Evolutionary conservation across 2,797 vertebrate genomes (phyloP).

Genomic region (Strix occidentalis): DNA sequence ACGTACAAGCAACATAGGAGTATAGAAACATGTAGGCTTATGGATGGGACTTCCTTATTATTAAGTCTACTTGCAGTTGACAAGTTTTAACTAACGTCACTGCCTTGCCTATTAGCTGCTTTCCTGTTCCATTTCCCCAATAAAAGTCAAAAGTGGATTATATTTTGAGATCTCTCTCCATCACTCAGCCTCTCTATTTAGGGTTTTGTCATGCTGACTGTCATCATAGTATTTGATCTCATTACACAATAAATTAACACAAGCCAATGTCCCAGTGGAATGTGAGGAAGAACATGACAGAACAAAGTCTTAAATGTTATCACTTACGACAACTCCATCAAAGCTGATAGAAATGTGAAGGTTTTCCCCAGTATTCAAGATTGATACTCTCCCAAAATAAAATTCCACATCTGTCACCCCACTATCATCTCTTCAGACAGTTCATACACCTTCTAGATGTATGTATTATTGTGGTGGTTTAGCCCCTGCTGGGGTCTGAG

Average conservation of each 20-base stretch:
- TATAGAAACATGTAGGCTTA: background rate
- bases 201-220: background rate
- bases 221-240: background rate
- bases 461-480: background rate
- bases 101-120: background rate
- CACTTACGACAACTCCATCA: background rate
- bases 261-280: background rate
- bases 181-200: background rate
- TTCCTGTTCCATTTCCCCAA: background rate
- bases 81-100: background rate
- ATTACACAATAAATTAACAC: background rate
- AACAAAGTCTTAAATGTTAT: background rate
- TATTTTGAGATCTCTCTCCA: conserved; percentile 6
- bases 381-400: background rate
- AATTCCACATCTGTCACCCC: background rate
- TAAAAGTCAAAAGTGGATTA: background rate
- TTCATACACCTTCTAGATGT: background rate
- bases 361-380: background rate
- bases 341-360: background rate
- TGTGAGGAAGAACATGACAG: background rate
- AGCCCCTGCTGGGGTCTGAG: too few species aligned
- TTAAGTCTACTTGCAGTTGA: background rate
- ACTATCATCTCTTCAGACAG: background rate
- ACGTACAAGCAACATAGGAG: fast-evolving
- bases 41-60: too few species aligned